Evolutionary conservation across 1,140 invertebrate genomes (phyloP).

Genomic region (Bacillus rossius): DNA sequence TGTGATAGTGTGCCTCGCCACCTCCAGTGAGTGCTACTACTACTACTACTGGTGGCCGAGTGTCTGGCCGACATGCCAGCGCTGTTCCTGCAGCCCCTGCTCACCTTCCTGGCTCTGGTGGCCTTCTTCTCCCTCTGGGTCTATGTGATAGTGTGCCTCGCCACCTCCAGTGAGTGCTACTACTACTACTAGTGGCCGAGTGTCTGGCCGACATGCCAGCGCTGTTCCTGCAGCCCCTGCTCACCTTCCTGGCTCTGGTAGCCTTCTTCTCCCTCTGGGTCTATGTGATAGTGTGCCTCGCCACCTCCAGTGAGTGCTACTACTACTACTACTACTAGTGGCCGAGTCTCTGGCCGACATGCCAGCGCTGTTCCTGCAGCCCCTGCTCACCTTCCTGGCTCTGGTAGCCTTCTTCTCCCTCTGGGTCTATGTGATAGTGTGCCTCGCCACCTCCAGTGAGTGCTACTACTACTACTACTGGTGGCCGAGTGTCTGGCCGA

Average conservation of each 20-base stretch:
- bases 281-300: constrained; percentile 62
- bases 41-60: no score
- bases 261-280: constrained; percentile 84
- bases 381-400: constrained; percentile 76
- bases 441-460: constrained; percentile 65
- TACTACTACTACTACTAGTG: no score
- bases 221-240: constrained; percentile 80
- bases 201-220: constrained; percentile 74
- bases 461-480: no score
- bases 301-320: constrained; percentile 66
- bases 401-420: constrained; percentile 74
- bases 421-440: constrained; percentile 76
- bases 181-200: no score
- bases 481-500: no score
- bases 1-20: constrained; percentile 66
- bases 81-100: constrained; percentile 80
- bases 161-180: constrained; percentile 66
- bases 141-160: constrained; percentile 62
- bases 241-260: constrained; percentile 75
- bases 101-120: constrained; percentile 75
- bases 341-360: no score
- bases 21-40: constrained; percentile 64
- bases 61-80: constrained; percentile 74
- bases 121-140: constrained; percentile 84
- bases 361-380: constrained; percentile 82